Evolutionary conservation across 2,113 vertebrate species (phyloP).

Genomic region (Zosterops japonicus): DNA sequence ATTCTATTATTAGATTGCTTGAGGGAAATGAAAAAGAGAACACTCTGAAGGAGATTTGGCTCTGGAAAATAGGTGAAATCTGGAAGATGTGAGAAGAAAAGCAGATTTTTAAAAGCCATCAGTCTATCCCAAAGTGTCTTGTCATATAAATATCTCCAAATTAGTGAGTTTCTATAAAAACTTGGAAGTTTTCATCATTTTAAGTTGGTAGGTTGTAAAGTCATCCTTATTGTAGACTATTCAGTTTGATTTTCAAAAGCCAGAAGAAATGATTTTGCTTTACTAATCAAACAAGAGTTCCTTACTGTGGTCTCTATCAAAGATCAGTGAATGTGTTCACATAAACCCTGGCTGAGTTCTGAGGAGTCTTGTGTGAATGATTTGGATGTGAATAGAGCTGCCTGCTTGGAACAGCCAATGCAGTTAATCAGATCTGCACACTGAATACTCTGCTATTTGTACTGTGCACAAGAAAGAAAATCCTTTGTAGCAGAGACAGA

Average conservation of each 20-base stretch:
- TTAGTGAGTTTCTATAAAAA: neutral
- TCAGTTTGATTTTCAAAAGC: neutral
- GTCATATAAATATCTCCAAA: neutral
- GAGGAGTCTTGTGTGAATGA: neutral
- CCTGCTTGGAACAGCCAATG: neutral
- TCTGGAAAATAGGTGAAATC: neutral
- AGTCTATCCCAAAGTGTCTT: neutral
- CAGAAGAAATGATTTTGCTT: neutral
- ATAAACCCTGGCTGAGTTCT: neutral
- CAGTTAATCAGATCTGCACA: neutral
- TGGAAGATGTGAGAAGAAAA: neutral
- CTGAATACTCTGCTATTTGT: neutral
- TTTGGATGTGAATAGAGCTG: neutral
- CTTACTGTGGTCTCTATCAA: neutral
- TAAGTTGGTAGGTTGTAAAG: neutral
- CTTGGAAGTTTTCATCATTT: neutral
- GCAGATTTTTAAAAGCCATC: neutral
- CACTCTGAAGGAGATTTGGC: neutral
- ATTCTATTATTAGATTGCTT: neutral
- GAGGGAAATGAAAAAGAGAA: neutral
- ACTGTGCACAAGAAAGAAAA: neutral
- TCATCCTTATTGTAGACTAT: neutral
- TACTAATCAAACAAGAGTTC: neutral
- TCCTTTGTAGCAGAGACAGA: neutral
- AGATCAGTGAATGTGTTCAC: neutral